Evolutionary conservation across 2,888 invertebrate genomes (phyloP).

Genomic region (Drosophila histrio): DNA sequence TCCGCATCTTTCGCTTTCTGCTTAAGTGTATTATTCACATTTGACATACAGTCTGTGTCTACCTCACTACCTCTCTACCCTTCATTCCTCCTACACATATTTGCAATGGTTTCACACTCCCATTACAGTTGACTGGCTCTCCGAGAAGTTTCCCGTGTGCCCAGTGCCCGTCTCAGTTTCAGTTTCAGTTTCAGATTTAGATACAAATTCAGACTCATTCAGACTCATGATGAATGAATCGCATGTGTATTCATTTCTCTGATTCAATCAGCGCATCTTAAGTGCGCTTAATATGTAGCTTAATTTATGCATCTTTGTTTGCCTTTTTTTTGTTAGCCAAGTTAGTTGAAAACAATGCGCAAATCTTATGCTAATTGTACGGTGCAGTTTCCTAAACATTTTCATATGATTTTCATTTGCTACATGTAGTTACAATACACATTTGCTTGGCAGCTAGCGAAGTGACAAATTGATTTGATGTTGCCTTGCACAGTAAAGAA

Average conservation of each 20-base stretch:
- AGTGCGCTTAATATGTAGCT: slow-evolving; percentile 53
- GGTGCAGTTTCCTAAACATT: slow-evolving; percentile 54
- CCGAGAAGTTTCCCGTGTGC: slow-evolving; percentile 65
- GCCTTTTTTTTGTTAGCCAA: slow-evolving; percentile 9
- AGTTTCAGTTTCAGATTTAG: slow-evolving; percentile 11
- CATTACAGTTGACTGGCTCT: slow-evolving; percentile 12
- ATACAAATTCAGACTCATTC: not conserved
- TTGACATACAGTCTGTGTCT: slow-evolving; percentile 69
- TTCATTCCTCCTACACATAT: not conserved
- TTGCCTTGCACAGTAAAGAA: not conserved
- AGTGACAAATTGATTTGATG: slow-evolving; percentile 34
- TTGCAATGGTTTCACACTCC: slow-evolving; percentile 54
- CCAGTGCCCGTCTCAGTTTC: slow-evolving; percentile 14
- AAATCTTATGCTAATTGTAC: slow-evolving; percentile 61
- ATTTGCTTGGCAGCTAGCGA: not conserved
- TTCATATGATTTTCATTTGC: slow-evolving; percentile 25
- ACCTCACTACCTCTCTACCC: not conserved
- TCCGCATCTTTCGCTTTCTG: slow-evolving; percentile 24
- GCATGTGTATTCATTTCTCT: slow-evolving; percentile 44
- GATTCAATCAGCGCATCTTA: slow-evolving; percentile 52
- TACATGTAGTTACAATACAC: not conserved
- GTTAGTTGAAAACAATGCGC: slow-evolving; percentile 32
- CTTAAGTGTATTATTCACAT: slow-evolving; percentile 72
- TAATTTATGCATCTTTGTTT: slow-evolving; percentile 69
- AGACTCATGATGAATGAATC: slow-evolving; percentile 60